Evolutionary conservation across 2,888 invertebrate genomes (phyloP).

Genomic region (Anaspis maculata): DNA sequence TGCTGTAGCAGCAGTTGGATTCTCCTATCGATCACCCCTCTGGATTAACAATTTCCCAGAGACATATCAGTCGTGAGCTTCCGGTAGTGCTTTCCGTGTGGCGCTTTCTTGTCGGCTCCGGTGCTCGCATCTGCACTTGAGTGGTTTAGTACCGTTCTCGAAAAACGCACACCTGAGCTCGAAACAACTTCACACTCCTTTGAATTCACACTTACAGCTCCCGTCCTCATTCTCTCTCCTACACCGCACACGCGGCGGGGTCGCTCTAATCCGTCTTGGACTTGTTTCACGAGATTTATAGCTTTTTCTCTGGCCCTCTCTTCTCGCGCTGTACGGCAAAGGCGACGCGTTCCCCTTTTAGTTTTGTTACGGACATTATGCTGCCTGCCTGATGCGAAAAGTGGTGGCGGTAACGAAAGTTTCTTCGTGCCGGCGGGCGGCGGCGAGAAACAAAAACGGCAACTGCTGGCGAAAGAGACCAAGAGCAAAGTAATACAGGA

Average conservation of each 20-base stretch:
- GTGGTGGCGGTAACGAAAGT: too few species aligned
- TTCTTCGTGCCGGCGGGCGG: too few species aligned
- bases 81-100: neutral
- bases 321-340: too few species aligned
- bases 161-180: constrained; percentile 15
- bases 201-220: constrained; percentile 12
- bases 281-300: constrained; percentile 14
- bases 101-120: neutral
- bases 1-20: too few species aligned
- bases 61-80: neutral
- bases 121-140: constrained; percentile 14
- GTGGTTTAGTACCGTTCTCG: constrained; percentile 13
- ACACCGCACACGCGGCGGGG: neutral
- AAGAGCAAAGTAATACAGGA: too few species aligned
- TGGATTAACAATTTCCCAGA: too few species aligned
- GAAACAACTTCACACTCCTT: constrained; percentile 14
- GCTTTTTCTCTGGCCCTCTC: constrained; percentile 6
- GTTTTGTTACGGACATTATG: too few species aligned
- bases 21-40: too few species aligned
- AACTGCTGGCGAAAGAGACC: too few species aligned
- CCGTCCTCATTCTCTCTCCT: neutral
- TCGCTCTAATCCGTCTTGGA: constrained; percentile 13
- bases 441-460: too few species aligned
- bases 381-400: too few species aligned
- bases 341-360: too few species aligned